These are phyloP conservation scores for Ectropis crepuscularia DNA, from an alignment of 2,888 invertebrate species.

Conservation along the genomic window DNA sequence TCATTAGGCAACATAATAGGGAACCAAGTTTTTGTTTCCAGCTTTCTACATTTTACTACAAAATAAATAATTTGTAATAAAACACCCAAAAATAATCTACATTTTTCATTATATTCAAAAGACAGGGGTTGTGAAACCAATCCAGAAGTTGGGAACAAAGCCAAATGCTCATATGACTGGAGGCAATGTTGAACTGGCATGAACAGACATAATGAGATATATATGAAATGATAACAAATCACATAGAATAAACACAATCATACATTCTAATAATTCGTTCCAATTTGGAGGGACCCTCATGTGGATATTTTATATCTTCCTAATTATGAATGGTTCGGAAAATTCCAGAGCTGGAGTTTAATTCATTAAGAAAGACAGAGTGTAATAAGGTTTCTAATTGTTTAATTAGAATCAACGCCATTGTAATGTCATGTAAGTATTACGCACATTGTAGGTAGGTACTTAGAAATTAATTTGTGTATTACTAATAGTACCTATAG, in stretches of 20 bases:
- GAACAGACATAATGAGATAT: conserved; percentile 16
- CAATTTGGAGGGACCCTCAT: conserved; percentile 6
- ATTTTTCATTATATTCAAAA: conserved; percentile 1
- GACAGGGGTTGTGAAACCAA: conserved; percentile 1
- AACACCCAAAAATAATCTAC: neutral
- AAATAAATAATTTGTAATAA: too few species aligned
- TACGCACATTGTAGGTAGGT: too few species aligned
- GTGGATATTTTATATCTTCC: neutral
- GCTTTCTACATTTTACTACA: too few species aligned
- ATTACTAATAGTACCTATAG: too few species aligned
- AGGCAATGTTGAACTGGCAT: conserved; percentile 8
- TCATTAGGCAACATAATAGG: too few species aligned
- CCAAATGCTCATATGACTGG: conserved; percentile 12
- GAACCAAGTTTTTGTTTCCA: too few species aligned
- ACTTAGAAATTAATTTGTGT: too few species aligned
- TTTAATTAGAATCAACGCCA: too few species aligned
- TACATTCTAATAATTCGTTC: conserved; percentile 6
- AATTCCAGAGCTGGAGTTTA: neutral
- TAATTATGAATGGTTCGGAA: conserved; percentile 7
- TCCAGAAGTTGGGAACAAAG: conserved; percentile 7
- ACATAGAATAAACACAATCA: conserved; percentile 12
- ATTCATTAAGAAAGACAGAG: neutral
- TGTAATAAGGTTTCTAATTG: conserved; percentile 4
- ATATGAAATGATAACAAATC: conserved; percentile 25
- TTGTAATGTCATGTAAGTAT: neutral